A percentile compares a stretch with the other conserved stretches of the same genome.
Evolutionary conservation across 2,888 invertebrate species (phyloP).

Genomic region (Phaedon cochleariae): DNA sequence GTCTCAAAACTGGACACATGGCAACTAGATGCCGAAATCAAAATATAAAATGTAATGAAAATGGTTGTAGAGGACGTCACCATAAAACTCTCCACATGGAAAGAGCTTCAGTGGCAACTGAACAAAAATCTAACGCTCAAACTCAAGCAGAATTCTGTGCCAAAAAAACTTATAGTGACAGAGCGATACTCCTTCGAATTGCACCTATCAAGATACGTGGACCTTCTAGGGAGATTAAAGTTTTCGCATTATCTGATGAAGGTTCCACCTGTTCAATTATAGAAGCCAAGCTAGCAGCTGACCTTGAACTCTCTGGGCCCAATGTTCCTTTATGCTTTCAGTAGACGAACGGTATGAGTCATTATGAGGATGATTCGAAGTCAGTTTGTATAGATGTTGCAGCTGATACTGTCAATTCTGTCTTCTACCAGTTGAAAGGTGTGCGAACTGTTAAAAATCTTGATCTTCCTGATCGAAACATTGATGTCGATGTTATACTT

Average conservation of each 20-base stretch:
- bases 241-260: not conserved
- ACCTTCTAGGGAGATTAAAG: not conserved
- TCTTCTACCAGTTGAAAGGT: too few relatives aligned
- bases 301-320: not conserved
- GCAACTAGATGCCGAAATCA: not conserved
- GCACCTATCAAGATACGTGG: not conserved
- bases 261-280: slow-evolving; percentile 1
- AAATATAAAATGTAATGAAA: not conserved
- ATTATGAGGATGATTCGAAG: not conserved
- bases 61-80: not conserved
- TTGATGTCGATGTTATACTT: too few relatives aligned
- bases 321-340: not conserved
- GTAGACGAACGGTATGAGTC: not conserved
- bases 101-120: not conserved
- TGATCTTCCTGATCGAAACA: too few relatives aligned
- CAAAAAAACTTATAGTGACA: too few relatives aligned
- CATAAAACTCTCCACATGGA: not conserved
- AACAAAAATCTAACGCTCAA: too few relatives aligned
- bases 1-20: not conserved
- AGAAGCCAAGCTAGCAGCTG: not conserved
- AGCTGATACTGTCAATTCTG: not conserved
- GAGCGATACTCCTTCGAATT: too few relatives aligned
- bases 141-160: too few relatives aligned
- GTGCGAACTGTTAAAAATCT: too few relatives aligned
- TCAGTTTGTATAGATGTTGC: not conserved